Base-by-base conservation (phyloP, 2,888 invertebrate species). In the Tiphia femorata region DNA sequence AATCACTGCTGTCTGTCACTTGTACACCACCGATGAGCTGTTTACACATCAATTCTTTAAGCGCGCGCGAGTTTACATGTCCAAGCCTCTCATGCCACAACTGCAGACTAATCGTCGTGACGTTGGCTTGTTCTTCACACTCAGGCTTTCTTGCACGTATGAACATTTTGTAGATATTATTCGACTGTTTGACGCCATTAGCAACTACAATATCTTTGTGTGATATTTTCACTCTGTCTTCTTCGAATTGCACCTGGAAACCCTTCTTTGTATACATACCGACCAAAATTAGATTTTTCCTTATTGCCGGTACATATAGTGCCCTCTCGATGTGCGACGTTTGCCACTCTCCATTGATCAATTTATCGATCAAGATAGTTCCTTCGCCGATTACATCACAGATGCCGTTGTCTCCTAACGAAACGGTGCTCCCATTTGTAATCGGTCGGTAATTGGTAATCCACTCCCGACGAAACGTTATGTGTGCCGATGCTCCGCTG, bases 241-340 rank as follows among this genome's bases (percentile, higher is more conserved):
- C 51, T 27, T 49, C 29, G 10, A 64, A 64, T 2, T 12, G 1
- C 3, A 69, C 57, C 1, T 58, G 48, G 7, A 48, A 64, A 0
- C 54, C 58, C 41, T 58, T 58, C 25, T 3, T 4, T 0, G 61
- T 59, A 33, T 58, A 60, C 3, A 59, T 54, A 10, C 64, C 64
- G 6, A 71, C 59, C 1, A 71, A 73, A 41, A 72, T 65, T 27
- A 73, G 53, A 52, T 72, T 72, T 14, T 70, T 66, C 5, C 38
- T 40, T 4, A 70, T 8, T 17, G 55, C 42, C 2, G 70, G 69
- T 8, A 71, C 70, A 46, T 59, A 65, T 16, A 67, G 46, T 1
- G 73, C 73, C 44, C 69, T 44, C 12, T 67, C 58, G 6, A 60
- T 66, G 1, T 38, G 47, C 0, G 55, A 54, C 3, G 38, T 14